Conservation (phyloP, 1,140 invertebrate genomes). For the Diprion similis region DNA sequence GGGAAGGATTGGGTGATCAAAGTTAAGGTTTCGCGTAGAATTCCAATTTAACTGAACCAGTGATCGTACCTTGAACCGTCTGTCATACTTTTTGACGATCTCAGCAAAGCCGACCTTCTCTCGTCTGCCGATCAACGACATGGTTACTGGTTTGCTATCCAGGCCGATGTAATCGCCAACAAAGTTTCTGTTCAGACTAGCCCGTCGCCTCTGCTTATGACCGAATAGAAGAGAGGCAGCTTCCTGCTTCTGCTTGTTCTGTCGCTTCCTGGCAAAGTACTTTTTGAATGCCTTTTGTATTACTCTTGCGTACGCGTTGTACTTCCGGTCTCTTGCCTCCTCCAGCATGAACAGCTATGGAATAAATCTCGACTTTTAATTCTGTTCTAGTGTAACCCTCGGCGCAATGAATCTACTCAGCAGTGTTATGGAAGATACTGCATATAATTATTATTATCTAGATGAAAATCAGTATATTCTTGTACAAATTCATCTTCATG, state of each 20-base stretch:
- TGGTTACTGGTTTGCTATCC: conserved; percentile 68
- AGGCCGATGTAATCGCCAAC: conserved; percentile 79
- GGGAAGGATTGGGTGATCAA: too few relatives aligned
- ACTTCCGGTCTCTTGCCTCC: conserved; percentile 75
- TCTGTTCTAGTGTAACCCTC: too few relatives aligned
- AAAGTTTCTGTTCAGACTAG: conserved; percentile 77
- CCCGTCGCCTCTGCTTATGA: conserved; percentile 72
- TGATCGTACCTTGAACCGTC: conserved; percentile 70
- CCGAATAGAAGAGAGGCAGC: conserved; percentile 69
- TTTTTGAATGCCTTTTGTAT: conserved; percentile 79
- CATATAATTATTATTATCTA: too few relatives aligned
- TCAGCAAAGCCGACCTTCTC: conserved; percentile 77
- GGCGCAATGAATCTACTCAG: too few relatives aligned
- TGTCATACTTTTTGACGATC: conserved; percentile 75
- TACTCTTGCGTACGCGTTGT: conserved; percentile 73
- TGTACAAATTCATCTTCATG: too few relatives aligned
- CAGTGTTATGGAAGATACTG: too few relatives aligned
- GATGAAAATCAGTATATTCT: too few relatives aligned
- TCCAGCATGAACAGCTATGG: conserved; percentile 75
- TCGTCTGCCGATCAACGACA: conserved; percentile 67
- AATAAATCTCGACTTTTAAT: too few relatives aligned
- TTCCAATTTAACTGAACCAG: too few relatives aligned
- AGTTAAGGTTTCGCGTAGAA: too few relatives aligned
- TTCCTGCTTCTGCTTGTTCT: conserved; percentile 69
- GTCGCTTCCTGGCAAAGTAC: conserved; percentile 71